Conservation (phyloP, 1,140 invertebrate species). For the Pomacea maculata region DNA sequence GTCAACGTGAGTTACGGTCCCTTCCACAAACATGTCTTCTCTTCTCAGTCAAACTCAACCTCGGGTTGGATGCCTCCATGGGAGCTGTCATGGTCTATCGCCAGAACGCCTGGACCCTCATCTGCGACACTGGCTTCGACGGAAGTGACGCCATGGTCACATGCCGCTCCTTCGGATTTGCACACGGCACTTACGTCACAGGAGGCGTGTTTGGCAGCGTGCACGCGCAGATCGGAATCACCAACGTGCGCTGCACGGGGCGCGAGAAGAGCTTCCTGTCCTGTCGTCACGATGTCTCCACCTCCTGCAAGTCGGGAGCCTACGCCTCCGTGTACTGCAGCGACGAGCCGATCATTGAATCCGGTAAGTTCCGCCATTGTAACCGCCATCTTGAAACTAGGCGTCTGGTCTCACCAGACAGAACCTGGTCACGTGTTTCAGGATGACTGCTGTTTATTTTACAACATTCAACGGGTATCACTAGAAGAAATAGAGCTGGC, state of each 20-base stretch:
- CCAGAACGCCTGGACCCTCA: slow-evolving; percentile 40
- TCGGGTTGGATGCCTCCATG: slow-evolving; percentile 37
- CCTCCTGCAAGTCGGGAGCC: slow-evolving; percentile 28
- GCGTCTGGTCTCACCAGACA: too few species aligned
- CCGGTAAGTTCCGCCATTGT: slow-evolving; percentile 24
- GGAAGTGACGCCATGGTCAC: slow-evolving; percentile 37
- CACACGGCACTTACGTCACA: slow-evolving; percentile 27
- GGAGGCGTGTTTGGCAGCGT: slow-evolving; percentile 44
- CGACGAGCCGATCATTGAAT: slow-evolving; percentile 35
- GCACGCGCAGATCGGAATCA: slow-evolving; percentile 32
- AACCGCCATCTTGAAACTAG: too few species aligned
- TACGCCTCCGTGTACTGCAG: slow-evolving; percentile 53
- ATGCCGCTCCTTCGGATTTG: slow-evolving; percentile 36
- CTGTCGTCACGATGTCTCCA: slow-evolving; percentile 31
- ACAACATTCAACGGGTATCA: too few species aligned
- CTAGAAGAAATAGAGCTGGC: too few species aligned
- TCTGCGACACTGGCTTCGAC: slow-evolving; percentile 50
- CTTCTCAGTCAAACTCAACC: slow-evolving; percentile 43
- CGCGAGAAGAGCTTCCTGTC: slow-evolving; percentile 35
- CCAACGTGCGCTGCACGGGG: slow-evolving; percentile 39
- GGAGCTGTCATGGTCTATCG: slow-evolving; percentile 50
- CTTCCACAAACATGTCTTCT: too few species aligned
- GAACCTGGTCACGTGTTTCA: too few species aligned
- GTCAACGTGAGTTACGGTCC: too few species aligned
- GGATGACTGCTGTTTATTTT: too few species aligned